phyloP scores from a whole-genome alignment of 2,888 invertebrate genomes.

The Tenthredo scrophulariae region DNA sequence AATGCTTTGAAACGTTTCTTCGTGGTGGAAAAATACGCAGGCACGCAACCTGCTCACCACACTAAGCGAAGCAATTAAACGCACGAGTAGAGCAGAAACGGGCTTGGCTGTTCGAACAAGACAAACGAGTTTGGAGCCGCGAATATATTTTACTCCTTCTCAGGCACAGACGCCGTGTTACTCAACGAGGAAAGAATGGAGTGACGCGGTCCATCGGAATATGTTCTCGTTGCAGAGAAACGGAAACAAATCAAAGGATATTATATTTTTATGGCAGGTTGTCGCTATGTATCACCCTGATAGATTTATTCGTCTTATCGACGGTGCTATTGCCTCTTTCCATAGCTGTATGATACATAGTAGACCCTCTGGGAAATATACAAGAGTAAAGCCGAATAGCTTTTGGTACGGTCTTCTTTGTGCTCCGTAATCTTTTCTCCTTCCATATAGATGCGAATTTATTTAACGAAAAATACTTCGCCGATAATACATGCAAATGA shows the following conservation, averaged over 20 bases:
- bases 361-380: slow-evolving; percentile 50
- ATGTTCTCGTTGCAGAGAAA: slow-evolving; percentile 12
- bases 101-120: slow-evolving; percentile 22
- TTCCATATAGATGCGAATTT: background rate
- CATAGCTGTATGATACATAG: slow-evolving; percentile 42
- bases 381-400: slow-evolving; percentile 51
- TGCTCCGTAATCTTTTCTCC: slow-evolving; percentile 42
- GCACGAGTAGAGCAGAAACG: slow-evolving; percentile 32
- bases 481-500: slow-evolving; percentile 32
- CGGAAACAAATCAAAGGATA: slow-evolving; percentile 48
- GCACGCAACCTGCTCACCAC: slow-evolving; percentile 19
- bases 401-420: slow-evolving; percentile 45
- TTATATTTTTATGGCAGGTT: slow-evolving; percentile 51
- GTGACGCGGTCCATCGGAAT: slow-evolving; percentile 45
- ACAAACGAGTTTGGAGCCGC: slow-evolving; percentile 29
- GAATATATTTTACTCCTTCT: slow-evolving; percentile 37
- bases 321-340: slow-evolving; percentile 50
- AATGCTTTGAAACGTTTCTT: slow-evolving; percentile 13
- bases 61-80: slow-evolving; percentile 39
- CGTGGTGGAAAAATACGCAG: slow-evolving; percentile 32
- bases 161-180: slow-evolving; percentile 7
- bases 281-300: slow-evolving; percentile 50
- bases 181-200: slow-evolving; percentile 31
- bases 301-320: slow-evolving; percentile 52
- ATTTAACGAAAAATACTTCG: background rate